Base-by-base conservation (phyloP, 92 coral and sea anemone genomes). In the Actinernus sp. region DNA sequence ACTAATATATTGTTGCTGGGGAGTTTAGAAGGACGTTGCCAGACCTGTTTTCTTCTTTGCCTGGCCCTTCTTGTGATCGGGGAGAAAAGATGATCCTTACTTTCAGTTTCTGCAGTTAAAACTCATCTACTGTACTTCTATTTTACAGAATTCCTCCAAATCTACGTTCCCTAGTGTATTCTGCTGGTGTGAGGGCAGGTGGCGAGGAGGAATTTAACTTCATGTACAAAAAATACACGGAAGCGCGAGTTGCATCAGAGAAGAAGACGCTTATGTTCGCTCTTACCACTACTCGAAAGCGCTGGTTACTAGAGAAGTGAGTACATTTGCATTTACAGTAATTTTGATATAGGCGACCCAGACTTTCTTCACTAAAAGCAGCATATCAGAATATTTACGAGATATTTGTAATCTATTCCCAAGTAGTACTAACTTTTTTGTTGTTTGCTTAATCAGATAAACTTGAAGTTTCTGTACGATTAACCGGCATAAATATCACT, bases 231-330 rank as follows among this genome's bases (percentile, higher is more conserved):
- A 55, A 74, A 40, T 93, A 62, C 79, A 53, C 38, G 26, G 21
- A 26, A 7, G 97, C 80, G 26, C 17, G 74, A 14, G 87, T 90
- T n/a, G 94, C 98, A 6, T 52, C 97, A 1, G 97, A 93, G 54
- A 90, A 91, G 75, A 78, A 69, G 38, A 90, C 82, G 44, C 62
- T 93, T n/a, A 54, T 90, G 86, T 79, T 57, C 41, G 93, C 98
- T 9, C 52, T 90, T 51, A 48, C 92, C 18, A 62, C 55, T 16
- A 63, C 89, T 6, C 31, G 60, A 38, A 46, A 86, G 56, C 21
- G n/a, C 23, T 10, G 2, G 12, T 66, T 78, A 29, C 75, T 93
- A 18, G 10, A 64, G 25, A 74, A 78, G 98, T 93, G 73, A 38
- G 58, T 43, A 38, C 14, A 36, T 36, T 7, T 36, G 14, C 41